Evolutionary conservation across 1,140 invertebrate genomes (phyloP), one percentile per base, ranked within the genome.

Genomic region (Rhynchophorus ferrugineus): DNA sequence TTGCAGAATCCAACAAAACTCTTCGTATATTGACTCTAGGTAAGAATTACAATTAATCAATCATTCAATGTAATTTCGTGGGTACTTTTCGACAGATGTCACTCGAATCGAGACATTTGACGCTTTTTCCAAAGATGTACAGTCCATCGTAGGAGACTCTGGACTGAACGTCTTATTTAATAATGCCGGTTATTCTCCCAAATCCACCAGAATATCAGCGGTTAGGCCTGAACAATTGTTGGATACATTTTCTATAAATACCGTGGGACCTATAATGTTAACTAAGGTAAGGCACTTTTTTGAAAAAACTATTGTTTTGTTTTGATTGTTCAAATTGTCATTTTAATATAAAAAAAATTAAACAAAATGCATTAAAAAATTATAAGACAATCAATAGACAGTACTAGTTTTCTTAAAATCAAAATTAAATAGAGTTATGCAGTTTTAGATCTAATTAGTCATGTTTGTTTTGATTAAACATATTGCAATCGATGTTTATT

Each of bases 161-260:
- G 89, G 89, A 3, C 69, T 94, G 0, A 91, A 91, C 69, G 73
- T 92, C 16, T 71, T 95, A 1, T 81, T 93, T 35, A 94, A 93
- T 64, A 94, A 91, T 75, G 90, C 90, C 34, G 90, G 87, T 11
- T 71, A 87, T 17, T 75, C 81, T 1, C 78, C 82, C 1, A 87
- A 85, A 67, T 89, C 83, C 49, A 79, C 83, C 1, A 75, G 85
- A 38, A 71, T 94, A 3, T 73, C 75, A 16, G 66, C 81, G 9
- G 81, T 89, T 0, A 85, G 83, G 62, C 67, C 76, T 20, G 75
- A 88, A 42, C 81, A 89, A 59, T 67, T 94, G 57, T 61, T 79
- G 29, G 80, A 89, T 22, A 78, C 79, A 44, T 79, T 86, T 55
- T 71, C 77, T 18, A 76, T 85, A 0, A 95, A 95, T 70, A 83